phyloP scores from a whole-genome alignment of 2,113 vertebrate genomes.

The Mormyrus iriodes region DNA sequence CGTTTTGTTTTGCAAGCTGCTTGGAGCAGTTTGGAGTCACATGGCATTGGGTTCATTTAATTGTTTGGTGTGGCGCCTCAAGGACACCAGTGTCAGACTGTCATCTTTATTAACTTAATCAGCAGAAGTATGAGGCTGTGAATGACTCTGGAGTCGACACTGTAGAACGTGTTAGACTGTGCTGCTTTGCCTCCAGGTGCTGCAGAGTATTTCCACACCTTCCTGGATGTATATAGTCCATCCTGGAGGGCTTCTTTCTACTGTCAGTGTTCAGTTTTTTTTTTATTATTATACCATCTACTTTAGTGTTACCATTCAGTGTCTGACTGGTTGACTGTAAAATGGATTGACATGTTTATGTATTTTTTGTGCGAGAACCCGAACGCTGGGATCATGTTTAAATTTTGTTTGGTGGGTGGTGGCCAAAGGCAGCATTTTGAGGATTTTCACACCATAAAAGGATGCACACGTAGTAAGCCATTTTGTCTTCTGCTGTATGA shows the following conservation, averaged over 20 bases:
- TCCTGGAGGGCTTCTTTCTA: not conserved
- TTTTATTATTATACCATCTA: not conserved
- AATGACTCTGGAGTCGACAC: not conserved
- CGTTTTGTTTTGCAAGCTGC: conserved; percentile 9
- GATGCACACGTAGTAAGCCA: not conserved
- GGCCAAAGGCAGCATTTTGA: not conserved
- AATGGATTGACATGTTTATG: not conserved
- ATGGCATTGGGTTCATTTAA: not conserved
- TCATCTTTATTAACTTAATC: not conserved
- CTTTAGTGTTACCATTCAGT: not conserved
- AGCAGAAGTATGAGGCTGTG: not conserved
- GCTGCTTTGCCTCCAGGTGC: not conserved
- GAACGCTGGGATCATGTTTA: not conserved
- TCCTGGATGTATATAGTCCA: not conserved
- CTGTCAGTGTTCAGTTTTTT: not conserved
- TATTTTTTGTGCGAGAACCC: not conserved
- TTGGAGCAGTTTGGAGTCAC: conserved; percentile 6
- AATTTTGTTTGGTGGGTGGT: not conserved
- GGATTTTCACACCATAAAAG: not conserved
- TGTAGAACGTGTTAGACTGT: not conserved
- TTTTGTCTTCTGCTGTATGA: conserved; percentile 23
- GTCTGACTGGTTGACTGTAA: not conserved
- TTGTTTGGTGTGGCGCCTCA: not conserved
- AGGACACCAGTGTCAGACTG: not conserved
- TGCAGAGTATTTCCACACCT: not conserved